Base-by-base conservation (phyloP, 92 coral and sea anemone genomes). In the Galaxea fascicularis region DNA sequence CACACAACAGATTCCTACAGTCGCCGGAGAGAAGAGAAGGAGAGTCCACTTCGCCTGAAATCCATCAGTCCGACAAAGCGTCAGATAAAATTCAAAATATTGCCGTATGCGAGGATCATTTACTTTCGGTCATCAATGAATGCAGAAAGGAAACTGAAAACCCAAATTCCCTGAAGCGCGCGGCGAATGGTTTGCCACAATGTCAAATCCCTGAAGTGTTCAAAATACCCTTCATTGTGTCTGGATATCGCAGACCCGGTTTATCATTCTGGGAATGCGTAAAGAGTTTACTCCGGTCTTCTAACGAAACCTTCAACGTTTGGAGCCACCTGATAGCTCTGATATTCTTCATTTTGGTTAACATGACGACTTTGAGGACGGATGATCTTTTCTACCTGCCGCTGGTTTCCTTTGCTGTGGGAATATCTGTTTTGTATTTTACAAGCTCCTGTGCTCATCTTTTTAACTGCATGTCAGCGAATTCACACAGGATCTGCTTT, bases 171-270 rank as follows among this genome's bases (percentile, higher is more conserved):
- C 53, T 30, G 31, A 31, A 59, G 58, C 54, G 16, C 6, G 57
- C 46, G 7, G 59, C 39, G 18, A 70, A 20, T 44, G 86, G 60
- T 31, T 70, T 82, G 41, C 24, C 39, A 28, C 41, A 58, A 28
- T 77, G 82, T 20, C 78, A 89, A 67, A 78, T 89, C 22, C 90
- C 93, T 8, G 86, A 82, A 10, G 83, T 78, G 16, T 97, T 93
- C 69, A 93, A 92, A 14, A 92, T 86, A 35, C 95, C 98, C 54
- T 97, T 89, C 77, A 91, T 97, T 71, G 91, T 82, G 0, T 90
- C 93, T 22, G 99, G 99, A 26, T 97, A 97, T 73, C 93, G 99
- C 44, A 76, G 85, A 63, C 99, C 99, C 12, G 97, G 95, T n/a
- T 85, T 89, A 22, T 71, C 99, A 14, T 88, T 91, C 62, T 74